Conservation (phyloP, 37 sponge, comb jelly and placozoan genomes). For the Petrosia ficiformis region DNA sequence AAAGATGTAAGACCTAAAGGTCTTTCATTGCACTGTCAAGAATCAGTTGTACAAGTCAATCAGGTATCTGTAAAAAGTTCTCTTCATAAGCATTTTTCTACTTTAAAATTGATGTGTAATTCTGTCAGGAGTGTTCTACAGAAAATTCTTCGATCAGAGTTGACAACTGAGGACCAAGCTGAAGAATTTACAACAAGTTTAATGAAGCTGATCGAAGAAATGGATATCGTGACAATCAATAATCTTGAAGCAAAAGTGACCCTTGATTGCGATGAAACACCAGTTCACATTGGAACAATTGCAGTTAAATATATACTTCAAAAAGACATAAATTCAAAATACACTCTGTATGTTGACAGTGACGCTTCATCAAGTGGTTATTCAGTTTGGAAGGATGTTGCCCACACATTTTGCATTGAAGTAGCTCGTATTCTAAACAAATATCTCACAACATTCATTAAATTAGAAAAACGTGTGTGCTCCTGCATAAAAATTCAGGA, state of each 20-base stretch:
- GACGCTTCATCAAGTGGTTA: not conserved
- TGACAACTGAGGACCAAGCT: not conserved
- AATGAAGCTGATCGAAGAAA: not conserved
- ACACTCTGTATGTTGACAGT: not conserved
- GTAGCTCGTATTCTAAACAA: not conserved
- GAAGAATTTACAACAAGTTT: not conserved
- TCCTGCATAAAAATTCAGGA: not conserved
- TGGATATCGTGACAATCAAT: not conserved
- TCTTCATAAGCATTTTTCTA: not conserved
- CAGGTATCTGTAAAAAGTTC: not conserved
- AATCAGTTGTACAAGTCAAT: conserved; percentile 8
- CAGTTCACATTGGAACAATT: not conserved
- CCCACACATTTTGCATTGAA: not conserved
- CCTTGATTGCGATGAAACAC: not conserved
- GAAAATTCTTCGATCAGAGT: too few relatives aligned
- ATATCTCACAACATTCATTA: not conserved
- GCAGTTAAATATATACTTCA: not conserved
- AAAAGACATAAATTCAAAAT: not conserved
- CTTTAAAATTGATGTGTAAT: too few relatives aligned
- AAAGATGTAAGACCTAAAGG: conserved; percentile 16
- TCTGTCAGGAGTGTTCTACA: too few relatives aligned
- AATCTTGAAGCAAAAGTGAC: not conserved
- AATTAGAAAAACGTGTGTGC: not conserved
- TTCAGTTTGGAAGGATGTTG: not conserved
- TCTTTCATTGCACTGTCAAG: conserved; percentile 4